Evolutionary conservation across 2,113 vertebrate species (phyloP).

Genomic region (Rhegmatorhina hoffmannsi): DNA sequence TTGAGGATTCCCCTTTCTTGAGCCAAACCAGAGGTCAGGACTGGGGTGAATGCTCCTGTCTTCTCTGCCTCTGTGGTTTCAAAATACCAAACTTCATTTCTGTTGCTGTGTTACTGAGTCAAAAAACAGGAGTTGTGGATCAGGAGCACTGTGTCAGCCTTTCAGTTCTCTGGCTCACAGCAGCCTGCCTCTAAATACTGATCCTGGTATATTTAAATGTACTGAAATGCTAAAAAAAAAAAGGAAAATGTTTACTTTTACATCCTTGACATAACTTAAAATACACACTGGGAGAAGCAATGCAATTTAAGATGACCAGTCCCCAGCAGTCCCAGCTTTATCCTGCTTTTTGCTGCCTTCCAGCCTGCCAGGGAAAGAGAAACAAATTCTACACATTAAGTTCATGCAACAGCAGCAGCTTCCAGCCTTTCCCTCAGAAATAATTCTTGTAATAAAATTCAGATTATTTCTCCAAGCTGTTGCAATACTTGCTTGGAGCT

Average conservation of each 20-base stretch:
- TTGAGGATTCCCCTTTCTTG: not conserved
- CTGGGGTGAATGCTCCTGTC: not conserved
- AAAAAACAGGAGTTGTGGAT: not conserved
- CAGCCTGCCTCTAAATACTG: not conserved
- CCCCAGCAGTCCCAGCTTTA: not conserved
- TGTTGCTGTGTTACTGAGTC: not conserved
- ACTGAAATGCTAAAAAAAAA: conserved; percentile 27
- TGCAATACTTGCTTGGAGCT: conserved; percentile 43
- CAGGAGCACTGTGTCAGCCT: not conserved
- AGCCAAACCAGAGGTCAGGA: conserved; percentile 24
- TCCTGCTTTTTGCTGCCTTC: not conserved
- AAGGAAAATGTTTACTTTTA: conserved; percentile 11
- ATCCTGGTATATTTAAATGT: conserved; percentile 32
- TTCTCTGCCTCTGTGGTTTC: not conserved
- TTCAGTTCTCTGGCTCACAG: not conserved
- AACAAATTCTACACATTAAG: not conserved
- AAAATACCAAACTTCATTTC: not conserved
- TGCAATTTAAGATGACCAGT: conserved; percentile 15
- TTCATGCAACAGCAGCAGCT: not conserved
- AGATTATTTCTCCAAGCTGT: conserved; percentile 57
- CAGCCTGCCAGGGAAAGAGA: not conserved
- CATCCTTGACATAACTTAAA: conserved; percentile 9
- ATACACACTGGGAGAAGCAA: not conserved
- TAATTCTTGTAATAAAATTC: conserved; percentile 52
- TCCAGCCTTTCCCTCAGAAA: conserved; percentile 9